phyloP scores from a whole-genome alignment of 1,140 invertebrate genomes.

The Drosophila azteca region DNA sequence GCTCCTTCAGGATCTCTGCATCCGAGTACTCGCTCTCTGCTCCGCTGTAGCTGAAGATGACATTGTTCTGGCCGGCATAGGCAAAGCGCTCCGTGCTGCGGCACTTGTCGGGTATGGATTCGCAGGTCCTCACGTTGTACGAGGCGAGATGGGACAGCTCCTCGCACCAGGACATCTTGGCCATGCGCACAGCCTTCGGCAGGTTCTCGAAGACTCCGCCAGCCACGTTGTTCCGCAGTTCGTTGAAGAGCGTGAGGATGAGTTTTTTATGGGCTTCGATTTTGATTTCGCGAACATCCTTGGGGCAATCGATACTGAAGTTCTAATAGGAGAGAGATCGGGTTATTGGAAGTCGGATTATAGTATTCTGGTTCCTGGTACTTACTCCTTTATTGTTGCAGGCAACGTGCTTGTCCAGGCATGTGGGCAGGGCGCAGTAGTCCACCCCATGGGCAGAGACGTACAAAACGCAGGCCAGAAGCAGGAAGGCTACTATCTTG shows the following conservation, averaged over 20 bases:
- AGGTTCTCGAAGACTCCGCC: conserved; percentile 46
- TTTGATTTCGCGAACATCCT: conserved; percentile 45
- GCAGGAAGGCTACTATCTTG: too few species aligned
- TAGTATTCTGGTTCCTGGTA: not conserved
- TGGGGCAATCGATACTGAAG: conserved; percentile 54
- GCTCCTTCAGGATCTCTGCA: conserved; percentile 56
- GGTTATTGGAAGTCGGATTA: not conserved
- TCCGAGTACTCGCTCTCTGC: conserved; percentile 56
- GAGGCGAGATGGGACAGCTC: conserved; percentile 54
- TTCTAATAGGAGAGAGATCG: conserved; percentile 19
- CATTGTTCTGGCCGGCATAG: conserved; percentile 64
- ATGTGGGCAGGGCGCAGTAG: conserved; percentile 61
- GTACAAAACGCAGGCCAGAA: too few species aligned
- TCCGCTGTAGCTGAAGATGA: conserved; percentile 64
- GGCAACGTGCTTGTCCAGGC: conserved; percentile 63
- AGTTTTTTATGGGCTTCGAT: conserved; percentile 49
- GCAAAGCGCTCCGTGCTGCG: conserved; percentile 67
- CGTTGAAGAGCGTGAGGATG: conserved; percentile 56
- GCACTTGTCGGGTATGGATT: conserved; percentile 56
- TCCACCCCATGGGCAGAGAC: conserved; percentile 19
- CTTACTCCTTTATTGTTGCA: conserved; percentile 67
- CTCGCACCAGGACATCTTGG: conserved; percentile 71
- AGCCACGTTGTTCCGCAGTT: conserved; percentile 62
- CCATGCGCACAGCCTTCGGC: conserved; percentile 63
- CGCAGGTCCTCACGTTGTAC: conserved; percentile 55